These are phyloP conservation scores for Petroica traversi DNA, from an alignment of 2,113 vertebrate species.

Conservation along the genomic window DNA sequence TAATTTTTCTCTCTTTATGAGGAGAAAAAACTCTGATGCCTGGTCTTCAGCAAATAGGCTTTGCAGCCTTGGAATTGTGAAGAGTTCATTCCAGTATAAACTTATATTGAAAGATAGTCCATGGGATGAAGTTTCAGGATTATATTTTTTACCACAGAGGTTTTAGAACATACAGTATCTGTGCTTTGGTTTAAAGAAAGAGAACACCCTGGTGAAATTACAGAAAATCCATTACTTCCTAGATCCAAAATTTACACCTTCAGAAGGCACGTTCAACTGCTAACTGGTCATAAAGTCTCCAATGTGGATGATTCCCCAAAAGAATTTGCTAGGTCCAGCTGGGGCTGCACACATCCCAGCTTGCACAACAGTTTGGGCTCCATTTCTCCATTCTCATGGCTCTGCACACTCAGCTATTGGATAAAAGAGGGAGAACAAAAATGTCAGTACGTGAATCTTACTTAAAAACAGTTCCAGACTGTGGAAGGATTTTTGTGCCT, in stretches of 20 bases:
- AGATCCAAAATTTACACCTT: background rate
- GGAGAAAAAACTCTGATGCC: background rate
- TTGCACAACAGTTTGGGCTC: accelerated
- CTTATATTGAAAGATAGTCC: background rate
- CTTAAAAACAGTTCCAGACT: background rate
- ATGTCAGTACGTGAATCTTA: background rate
- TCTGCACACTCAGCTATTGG: background rate
- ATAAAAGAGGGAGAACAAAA: background rate
- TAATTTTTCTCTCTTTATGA: background rate
- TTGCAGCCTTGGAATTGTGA: background rate
- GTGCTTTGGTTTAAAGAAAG: background rate
- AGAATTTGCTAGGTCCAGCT: background rate
- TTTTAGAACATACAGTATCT: background rate
- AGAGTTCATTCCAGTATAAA: background rate
- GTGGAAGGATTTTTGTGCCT: background rate
- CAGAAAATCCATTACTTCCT: background rate
- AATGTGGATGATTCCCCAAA: background rate
- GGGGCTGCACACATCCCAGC: background rate
- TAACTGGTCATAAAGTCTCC: background rate
- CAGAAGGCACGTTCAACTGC: accelerated
- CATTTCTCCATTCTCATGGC: accelerated
- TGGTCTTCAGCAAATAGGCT: background rate
- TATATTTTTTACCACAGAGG: background rate
- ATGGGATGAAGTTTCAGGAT: background rate
- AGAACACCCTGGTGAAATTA: background rate